Conservation (phyloP, 2,888 invertebrate genomes). For the Dryocosmus kuriphilus region DNA sequence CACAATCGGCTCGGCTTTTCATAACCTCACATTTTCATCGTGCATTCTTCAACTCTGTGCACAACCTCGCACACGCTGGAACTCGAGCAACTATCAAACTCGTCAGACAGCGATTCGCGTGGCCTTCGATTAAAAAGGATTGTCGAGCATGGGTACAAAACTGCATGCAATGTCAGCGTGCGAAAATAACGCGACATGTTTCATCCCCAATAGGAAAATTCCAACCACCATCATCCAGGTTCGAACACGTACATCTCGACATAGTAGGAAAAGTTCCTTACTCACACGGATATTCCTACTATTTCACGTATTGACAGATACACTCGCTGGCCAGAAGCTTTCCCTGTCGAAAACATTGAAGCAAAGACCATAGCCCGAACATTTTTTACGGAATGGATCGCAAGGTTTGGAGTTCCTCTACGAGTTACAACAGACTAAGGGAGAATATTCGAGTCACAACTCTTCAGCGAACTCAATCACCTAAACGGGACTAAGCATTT, state of each 20-base stretch:
- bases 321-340: conserved; percentile 58
- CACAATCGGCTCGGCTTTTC: conserved; percentile 42
- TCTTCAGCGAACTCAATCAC: conserved; percentile 50
- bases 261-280: conserved; percentile 58
- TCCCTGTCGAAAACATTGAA: conserved; percentile 44
- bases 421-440: conserved; percentile 61
- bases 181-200: background rate
- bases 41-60: too few species aligned
- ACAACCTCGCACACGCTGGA: too few species aligned
- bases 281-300: conserved; percentile 59
- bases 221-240: conserved; percentile 60
- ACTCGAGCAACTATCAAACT: too few species aligned
- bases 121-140: too few species aligned
- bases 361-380: conserved; percentile 54
- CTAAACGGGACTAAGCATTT: conserved; percentile 42
- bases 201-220: conserved; percentile 43
- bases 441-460: conserved; percentile 57
- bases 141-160: too few species aligned
- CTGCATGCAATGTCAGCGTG: background rate
- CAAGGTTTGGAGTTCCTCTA: conserved; percentile 54
- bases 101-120: too few species aligned
- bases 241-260: conserved; percentile 70
- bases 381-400: conserved; percentile 49
- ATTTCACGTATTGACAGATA: conserved; percentile 67
- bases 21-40: conserved; percentile 30